Conservation (phyloP, 2,888 invertebrate genomes). For the Amblyjoppa proteus region DNA sequence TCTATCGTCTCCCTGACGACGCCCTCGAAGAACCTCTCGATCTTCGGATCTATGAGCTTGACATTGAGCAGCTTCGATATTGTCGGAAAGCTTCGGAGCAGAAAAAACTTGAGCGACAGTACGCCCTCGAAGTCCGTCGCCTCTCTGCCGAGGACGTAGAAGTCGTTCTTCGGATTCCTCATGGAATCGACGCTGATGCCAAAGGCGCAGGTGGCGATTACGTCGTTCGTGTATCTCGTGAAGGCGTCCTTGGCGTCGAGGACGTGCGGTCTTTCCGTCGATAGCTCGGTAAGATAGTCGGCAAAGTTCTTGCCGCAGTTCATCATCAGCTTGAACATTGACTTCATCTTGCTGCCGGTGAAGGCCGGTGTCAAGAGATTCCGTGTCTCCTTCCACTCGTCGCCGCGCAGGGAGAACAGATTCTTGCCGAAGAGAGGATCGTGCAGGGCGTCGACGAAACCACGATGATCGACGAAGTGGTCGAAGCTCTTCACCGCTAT, state of each 20-base stretch:
- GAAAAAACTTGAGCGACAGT: slow-evolving; percentile 29
- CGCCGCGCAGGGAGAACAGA: slow-evolving; percentile 57
- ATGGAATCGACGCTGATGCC: slow-evolving; percentile 73
- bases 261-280: slow-evolving; percentile 35
- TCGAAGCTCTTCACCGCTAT: slow-evolving; percentile 73
- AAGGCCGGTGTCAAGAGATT: slow-evolving; percentile 63
- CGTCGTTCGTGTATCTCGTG: slow-evolving; percentile 73
- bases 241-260: slow-evolving; percentile 76
- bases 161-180: slow-evolving; percentile 69
- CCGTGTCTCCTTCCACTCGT: slow-evolving; percentile 60
- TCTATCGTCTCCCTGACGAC: slow-evolving; percentile 59
- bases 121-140: slow-evolving; percentile 41
- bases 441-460: slow-evolving; percentile 45
- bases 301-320: slow-evolving; percentile 59
- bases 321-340: slow-evolving; percentile 66
- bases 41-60: slow-evolving; percentile 29
- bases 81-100: slow-evolving; percentile 67
- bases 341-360: slow-evolving; percentile 68
- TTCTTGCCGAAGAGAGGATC: slow-evolving; percentile 64
- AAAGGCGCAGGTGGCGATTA: slow-evolving; percentile 74
- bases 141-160: slow-evolving; percentile 69
- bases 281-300: slow-evolving; percentile 59
- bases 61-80: slow-evolving; percentile 42
- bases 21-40: slow-evolving; percentile 53
- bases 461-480: slow-evolving; percentile 61